Base-by-base conservation (phyloP, 2,888 invertebrate species). In the Macropis europaea region DNA sequence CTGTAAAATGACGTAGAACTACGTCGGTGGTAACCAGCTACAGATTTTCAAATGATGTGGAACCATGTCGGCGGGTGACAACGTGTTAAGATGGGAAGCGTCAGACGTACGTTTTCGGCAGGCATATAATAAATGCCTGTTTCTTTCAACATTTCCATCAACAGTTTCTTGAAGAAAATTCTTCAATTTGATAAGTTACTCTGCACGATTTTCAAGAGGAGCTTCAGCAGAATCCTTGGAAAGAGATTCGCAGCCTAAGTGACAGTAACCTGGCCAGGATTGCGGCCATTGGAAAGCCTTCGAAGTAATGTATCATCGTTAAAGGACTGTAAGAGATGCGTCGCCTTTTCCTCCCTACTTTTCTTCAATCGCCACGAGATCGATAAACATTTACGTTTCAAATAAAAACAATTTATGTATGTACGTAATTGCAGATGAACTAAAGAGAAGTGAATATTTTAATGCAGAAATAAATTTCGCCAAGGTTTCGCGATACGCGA, bases 301-400 rank as follows among this genome's bases (percentile, higher is more conserved):
- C 47, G 69, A 60, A 69, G 85, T 74, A 64, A 87, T 87, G 83
- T 84, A 83, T 87, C 87, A 86, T 87, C 84, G 83, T 87, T 87
- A 87, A 79, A 79, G 79, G 64, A 81, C 78, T 79, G 74, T 81
- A 75, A 83, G 80, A 79, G 80, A 82, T 81, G 78, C 80, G 57
- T 53, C 34, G n/a, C 6, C 38, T 28, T 19, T 45, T 64, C 48
- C 61, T 24, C 43, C 38, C 48, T 26, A 42, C 26, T 40, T 42
- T 28, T 45, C 59, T 36, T n/a, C n/a, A n/a, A 36, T 50, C 59
- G 40, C n/a, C 15, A 2, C 9, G 30, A 45, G 40, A 28, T 30
- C 17, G 40, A 42, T 52, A 47, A 57, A 57, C 61, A 28, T 43
- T 52, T 52, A 45, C 52, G 38, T 40, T 28, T 50, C 19, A 7